Evolutionary conservation across 2,797 vertebrate genomes (phyloP).

Genomic region (Glossophaga mutica): DNA sequence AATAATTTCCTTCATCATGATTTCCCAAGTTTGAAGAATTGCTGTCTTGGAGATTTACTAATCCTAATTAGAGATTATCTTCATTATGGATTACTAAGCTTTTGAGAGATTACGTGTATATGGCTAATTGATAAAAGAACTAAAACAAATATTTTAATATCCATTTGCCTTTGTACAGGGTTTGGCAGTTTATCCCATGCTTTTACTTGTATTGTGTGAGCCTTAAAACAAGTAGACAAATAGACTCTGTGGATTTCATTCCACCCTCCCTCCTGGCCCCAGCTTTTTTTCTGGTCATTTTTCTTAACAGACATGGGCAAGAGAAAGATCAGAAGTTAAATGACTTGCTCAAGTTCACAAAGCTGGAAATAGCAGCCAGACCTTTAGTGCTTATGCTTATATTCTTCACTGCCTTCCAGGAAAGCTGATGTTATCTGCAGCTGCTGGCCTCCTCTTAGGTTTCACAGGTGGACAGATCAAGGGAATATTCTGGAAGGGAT

Average conservation of each 20-base stretch:
- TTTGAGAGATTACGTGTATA: not conserved
- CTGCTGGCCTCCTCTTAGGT: not conserved
- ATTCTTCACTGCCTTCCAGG: not conserved
- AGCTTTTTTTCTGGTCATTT: not conserved
- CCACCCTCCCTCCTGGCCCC: not conserved
- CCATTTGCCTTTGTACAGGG: not conserved
- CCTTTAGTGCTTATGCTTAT: not conserved
- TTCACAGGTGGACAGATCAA: not conserved
- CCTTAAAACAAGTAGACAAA: not conserved
- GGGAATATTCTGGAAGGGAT: not conserved
- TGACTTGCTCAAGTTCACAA: not conserved
- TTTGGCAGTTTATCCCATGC: not conserved
- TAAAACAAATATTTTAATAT: slow-evolving; percentile 13
- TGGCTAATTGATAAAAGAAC: not conserved
- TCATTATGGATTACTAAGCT: not conserved
- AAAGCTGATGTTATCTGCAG: not conserved
- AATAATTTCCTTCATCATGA: not conserved
- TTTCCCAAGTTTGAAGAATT: not conserved
- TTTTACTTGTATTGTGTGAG: not conserved
- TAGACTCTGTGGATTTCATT: not conserved
- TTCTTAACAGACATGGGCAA: not conserved
- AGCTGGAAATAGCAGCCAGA: not conserved
- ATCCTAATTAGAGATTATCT: slow-evolving; percentile 8
- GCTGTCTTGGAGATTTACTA: not conserved
- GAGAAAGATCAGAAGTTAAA: not conserved